These are phyloP conservation scores for Cavia aperea DNA, from an alignment of 2,113 vertebrate genomes.

Conservation along the genomic window DNA sequence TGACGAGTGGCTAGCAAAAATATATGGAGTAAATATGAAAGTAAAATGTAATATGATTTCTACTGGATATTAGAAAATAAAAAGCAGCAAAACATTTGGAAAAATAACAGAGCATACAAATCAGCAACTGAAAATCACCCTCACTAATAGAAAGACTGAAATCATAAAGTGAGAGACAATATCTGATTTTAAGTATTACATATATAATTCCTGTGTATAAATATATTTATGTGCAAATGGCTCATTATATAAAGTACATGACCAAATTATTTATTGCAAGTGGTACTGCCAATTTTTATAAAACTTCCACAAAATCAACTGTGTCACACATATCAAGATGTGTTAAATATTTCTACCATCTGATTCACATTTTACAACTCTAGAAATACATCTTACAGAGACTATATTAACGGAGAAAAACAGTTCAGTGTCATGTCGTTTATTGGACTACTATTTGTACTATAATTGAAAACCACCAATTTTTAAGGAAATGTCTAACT, in stretches of 20 bases:
- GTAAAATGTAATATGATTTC: conserved; percentile 12
- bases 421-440: neutral
- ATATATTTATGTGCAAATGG: neutral
- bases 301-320: neutral
- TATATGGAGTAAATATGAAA: neutral
- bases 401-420: neutral
- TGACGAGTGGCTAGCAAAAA: neutral
- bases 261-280: neutral
- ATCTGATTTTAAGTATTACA: neutral
- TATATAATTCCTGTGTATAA: neutral
- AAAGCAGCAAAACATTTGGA: neutral
- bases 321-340: neutral
- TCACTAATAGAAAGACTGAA: neutral
- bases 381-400: neutral
- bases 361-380: conserved; percentile 11
- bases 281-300: neutral
- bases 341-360: neutral
- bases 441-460: neutral
- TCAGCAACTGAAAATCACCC: neutral
- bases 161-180: neutral
- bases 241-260: neutral
- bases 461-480: conserved; percentile 1
- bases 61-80: conserved; percentile 3
- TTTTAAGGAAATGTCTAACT: conserved; percentile 26
- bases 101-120: neutral